Evolutionary conservation across 2,797 vertebrate genomes (phyloP), one percentile per base, ranked within the genome.

Genomic region (Enteromius paludinosus): DNA sequence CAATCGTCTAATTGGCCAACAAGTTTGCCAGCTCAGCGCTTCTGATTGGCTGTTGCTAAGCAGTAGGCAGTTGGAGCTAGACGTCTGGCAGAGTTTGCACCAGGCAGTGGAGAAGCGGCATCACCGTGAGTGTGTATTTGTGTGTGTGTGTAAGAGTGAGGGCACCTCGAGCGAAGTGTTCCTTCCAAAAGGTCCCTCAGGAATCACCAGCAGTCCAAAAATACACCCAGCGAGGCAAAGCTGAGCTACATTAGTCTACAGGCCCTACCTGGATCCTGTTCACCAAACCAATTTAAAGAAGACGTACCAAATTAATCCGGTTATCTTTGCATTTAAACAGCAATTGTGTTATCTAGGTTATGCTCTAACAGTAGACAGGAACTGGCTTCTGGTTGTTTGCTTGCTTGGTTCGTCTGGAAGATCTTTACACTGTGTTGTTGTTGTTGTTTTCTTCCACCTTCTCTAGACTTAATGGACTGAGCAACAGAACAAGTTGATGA

Each of bases 1-100:
- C 90, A 88, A 78, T 28, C 23, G 79, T 73, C 83, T 91, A 89
- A 95, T 95, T 95, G 94, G 95, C 89, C 87, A 76, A 91, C 87
- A 91, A 91, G 92, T 91, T 84, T 79, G 89, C 90, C 82, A 30
- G 87, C 90, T 86, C 61, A 86, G 89, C 86, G 87, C 82, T 83
- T 89, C 83, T 90, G 91, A 93, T 95, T 95, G 94, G 94, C 93
- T 95, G 95, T 95, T 95, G 95, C 95, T 95, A 95, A 95, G 95
- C 94, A 94, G 94, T 94, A 90, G 91, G 92, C 89, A 93, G 92
- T 90, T 89, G 88, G 90, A 94, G 91, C 89, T 90, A 92, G 92
- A 89, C 90, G 88, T 91, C 85, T 62, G 84, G 84, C 84, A 82
- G 65, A 86, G 85, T 82, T 86, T 84, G 85, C 83, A 85, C 88